Conservation (phyloP, 2,888 invertebrate genomes). For the Tenthredo scrophulariae region DNA sequence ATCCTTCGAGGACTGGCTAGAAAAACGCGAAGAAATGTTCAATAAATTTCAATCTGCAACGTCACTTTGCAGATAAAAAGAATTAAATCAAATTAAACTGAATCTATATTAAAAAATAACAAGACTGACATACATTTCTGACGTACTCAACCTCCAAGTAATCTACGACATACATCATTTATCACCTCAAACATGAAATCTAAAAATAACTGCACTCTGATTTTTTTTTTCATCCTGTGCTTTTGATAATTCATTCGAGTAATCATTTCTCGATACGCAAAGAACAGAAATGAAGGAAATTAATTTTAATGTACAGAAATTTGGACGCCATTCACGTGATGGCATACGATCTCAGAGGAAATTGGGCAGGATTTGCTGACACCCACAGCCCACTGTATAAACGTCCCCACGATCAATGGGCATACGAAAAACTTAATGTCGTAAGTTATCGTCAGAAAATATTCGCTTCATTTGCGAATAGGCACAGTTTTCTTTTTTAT, state of each 20-base stretch:
- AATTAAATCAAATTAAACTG: background rate
- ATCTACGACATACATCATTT: background rate
- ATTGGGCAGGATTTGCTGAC: slow-evolving; percentile 95
- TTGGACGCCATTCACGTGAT: slow-evolving; percentile 92
- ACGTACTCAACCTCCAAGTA: background rate
- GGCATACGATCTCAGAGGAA: slow-evolving; percentile 92
- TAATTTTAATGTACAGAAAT: slow-evolving; percentile 79
- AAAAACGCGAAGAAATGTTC: background rate
- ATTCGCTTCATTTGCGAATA: background rate
- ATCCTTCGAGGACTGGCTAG: background rate
- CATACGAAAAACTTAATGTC: slow-evolving; percentile 93
- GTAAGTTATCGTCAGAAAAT: slow-evolving; percentile 81
- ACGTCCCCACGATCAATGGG: slow-evolving; percentile 92
- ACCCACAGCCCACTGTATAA: slow-evolving; percentile 93
- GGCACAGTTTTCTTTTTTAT: background rate
- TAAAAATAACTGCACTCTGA: background rate
- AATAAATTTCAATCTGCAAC: background rate
- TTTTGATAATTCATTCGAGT: background rate
- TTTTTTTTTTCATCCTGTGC: background rate
- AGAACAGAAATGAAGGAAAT: background rate
- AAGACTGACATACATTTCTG: background rate
- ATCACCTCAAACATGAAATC: background rate
- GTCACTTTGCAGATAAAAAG: background rate
- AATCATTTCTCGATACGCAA: background rate
- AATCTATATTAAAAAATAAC: background rate